Evolutionary conservation across 2,113 vertebrate genomes (phyloP), one percentile per base, ranked within the genome.

Genomic region (Struthio camelus): DNA sequence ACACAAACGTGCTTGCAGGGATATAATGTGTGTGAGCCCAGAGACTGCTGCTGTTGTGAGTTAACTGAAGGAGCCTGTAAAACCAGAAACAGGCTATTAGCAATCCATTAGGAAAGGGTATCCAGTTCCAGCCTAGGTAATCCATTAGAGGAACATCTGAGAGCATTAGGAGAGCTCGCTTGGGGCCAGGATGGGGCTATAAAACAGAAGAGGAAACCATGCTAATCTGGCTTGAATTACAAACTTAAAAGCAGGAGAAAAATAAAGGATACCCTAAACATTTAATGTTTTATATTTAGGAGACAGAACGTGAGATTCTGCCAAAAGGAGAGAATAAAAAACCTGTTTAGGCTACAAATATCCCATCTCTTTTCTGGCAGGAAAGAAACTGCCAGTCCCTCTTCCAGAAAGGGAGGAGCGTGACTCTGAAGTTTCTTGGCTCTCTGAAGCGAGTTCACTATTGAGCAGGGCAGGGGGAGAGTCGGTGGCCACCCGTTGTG

Each of bases 41-140:
- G 87, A 1, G 8, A 73, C 53, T 1, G 61, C 85, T 90, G 90
- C 94, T 90, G 95, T 32, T 95, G 90, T 0, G 58, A 96, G 95
- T 97, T 97, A 97, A 96, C 96, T 67, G 90, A 95, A 92, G 96
- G 97, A 96, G 97, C 96, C 98, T 98, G 97, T 98, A 97, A 98
- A 98, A 98, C 96, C 97, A 98, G 98, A 98, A 98, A 98, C 97
- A 98, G 97, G 97, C 98, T 98, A 98, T 98, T 98, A 98, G 98
- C 92, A 89, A 97, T 98, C 97, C 98, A 98, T 98, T 98, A 98
- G 98, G 97, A 95, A 66, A 56, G 83, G 93, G 97, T 98, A 97
- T 97, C 97, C 98, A 97, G 94, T 98, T 98, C 97, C 98, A 98
- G 98, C 97, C 94, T 32, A 97, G 98, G 97, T 97, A 98, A 97